Base-by-base conservation (phyloP, 2,888 invertebrate species). In the Carabus problematicus region DNA sequence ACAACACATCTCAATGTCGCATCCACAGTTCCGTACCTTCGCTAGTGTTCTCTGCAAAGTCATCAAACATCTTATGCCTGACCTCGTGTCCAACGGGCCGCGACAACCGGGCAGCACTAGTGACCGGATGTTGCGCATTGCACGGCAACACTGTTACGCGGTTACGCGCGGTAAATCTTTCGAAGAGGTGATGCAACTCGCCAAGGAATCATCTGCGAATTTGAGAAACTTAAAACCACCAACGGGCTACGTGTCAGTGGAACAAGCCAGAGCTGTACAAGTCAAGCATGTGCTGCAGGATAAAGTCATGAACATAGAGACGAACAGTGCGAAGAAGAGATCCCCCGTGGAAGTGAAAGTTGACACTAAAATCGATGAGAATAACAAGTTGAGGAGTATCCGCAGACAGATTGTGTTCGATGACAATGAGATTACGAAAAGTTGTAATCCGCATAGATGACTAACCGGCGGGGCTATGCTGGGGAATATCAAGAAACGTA, bases 101-200 rank as follows among this genome's bases (percentile, higher is more conserved):
- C 77, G 82, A 62, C 84, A 84, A 41, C 84, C 84, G 70, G 84
- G 86, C 0, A 89, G 90, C 72, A 91, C 91, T 0, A 91, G 90
- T 39, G 92, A 92, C 75, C 88, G 88, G 1, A 88, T 93, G 89
- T 83, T 92, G 67, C 88, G 89, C 72, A 81, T 91, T 63, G 88
- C 91, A 0, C 86, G 88, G 42, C 86, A 85, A 72, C 87, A 90
- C 78, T 88, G 86, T 0, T 89, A 84, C 75, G 84, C 85, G 0
- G 89, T 90, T 11, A 86, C 88, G 70, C 85, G 86, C 76, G 90
- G 89, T 0, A 87, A 87, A 73, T 82, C 86, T 0, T 84, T 87
- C 1, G 90, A 90, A 47, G 89, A 90, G 59, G 87, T 90, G 70
- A 83, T 84, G 73, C 81, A 82, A 45, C 78, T 80, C 16, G 76